Percentiles rank a stretch among this genome's conserved stretches.
Conservation (phyloP, 2,797 vertebrate genomes). For the Squalus acanthias region DNA sequence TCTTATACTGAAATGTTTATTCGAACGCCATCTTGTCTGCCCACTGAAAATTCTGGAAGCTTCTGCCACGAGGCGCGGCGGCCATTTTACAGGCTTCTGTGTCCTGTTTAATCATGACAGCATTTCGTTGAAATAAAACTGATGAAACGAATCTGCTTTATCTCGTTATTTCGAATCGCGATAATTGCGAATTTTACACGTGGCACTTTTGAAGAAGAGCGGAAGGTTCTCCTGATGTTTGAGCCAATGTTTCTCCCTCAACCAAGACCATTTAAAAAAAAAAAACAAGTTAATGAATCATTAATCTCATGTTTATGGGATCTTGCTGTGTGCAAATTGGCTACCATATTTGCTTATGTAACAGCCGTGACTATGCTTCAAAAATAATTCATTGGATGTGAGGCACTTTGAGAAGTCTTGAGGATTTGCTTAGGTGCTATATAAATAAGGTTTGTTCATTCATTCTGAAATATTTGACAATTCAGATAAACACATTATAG, state of each 20-base stretch:
- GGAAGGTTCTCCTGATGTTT: background rate
- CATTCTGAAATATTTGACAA: background rate
- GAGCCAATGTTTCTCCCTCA: background rate
- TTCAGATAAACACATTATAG: no score
- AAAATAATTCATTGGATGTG: background rate
- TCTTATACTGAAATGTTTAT: no score
- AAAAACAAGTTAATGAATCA: background rate
- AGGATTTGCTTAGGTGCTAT: background rate
- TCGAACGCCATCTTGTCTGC: no score
- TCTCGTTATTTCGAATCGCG: no score
- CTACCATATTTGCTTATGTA: background rate
- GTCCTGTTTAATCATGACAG: no score
- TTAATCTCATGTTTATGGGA: background rate
- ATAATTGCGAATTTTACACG: no score
- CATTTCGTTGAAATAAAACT: no score
- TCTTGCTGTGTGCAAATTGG: background rate
- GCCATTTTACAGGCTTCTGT: no score
- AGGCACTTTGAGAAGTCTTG: background rate
- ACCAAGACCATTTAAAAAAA: background rate
- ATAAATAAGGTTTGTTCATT: background rate
- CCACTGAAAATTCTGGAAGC: no score
- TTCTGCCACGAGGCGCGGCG: no score
- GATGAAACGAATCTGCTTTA: no score
- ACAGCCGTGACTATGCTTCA: background rate
- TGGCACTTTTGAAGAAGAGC: background rate